These are phyloP conservation scores for Altica lythri DNA, from an alignment of 2,888 invertebrate genomes.

Conservation along the genomic window DNA sequence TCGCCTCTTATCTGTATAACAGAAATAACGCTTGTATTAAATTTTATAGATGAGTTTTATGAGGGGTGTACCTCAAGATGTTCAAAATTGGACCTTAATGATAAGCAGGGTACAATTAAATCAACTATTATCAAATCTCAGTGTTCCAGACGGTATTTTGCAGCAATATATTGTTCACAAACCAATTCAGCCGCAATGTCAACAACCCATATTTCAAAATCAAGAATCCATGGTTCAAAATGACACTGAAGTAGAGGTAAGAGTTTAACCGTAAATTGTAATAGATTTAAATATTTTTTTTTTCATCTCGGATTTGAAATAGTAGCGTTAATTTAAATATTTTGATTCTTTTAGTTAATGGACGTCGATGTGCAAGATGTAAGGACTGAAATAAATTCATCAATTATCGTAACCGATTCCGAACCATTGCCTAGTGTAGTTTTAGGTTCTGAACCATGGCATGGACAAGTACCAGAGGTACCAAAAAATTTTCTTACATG, in stretches of 20 bases:
- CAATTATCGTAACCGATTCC: slow-evolving; percentile 41
- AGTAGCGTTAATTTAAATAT: neutral
- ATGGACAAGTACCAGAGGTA: slow-evolving; percentile 65
- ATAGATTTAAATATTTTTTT: slow-evolving; percentile 13
- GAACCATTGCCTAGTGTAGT: slow-evolving; percentile 61
- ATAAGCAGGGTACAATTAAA: slow-evolving; percentile 48
- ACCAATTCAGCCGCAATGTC: neutral
- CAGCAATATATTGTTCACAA: slow-evolving; percentile 51
- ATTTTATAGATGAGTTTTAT: slow-evolving; percentile 47
- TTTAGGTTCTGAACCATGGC: slow-evolving; percentile 66
- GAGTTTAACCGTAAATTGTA: too few relatives aligned
- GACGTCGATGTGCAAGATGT: slow-evolving; percentile 58
- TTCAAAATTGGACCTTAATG: slow-evolving; percentile 52
- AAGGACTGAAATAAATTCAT: slow-evolving; percentile 37
- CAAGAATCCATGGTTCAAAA: slow-evolving; percentile 10
- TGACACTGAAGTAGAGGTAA: slow-evolving; percentile 35
- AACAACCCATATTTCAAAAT: slow-evolving; percentile 16
- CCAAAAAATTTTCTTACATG: too few relatives aligned
- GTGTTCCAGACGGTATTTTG: slow-evolving; percentile 46
- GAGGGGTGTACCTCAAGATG: slow-evolving; percentile 48
- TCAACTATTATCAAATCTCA: slow-evolving; percentile 46
- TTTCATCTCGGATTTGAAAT: neutral
- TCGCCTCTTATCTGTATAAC: too few relatives aligned
- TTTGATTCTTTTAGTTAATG: slow-evolving; percentile 55
- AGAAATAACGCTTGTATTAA: too few relatives aligned